Evolutionary conservation across 2,888 invertebrate genomes (phyloP).

Genomic region (Achlya flavicornis): DNA sequence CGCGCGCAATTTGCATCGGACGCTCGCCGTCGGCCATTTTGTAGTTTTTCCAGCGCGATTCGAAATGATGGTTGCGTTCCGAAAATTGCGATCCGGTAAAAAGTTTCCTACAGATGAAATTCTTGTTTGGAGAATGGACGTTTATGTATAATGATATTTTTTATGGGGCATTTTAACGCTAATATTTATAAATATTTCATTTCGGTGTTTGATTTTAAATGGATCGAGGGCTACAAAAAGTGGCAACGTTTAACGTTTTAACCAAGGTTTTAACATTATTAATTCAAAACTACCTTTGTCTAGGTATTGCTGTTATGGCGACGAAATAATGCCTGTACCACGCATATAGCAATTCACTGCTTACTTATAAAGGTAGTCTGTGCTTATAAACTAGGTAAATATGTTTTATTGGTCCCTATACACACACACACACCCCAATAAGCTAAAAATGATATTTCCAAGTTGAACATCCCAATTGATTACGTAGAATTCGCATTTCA

Average conservation of each 20-base stretch:
- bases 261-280: too few relatives aligned
- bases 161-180: constrained; percentile 39
- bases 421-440: too few relatives aligned
- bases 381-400: too few relatives aligned
- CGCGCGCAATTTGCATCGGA: constrained; percentile 75
- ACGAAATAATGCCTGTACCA: too few relatives aligned
- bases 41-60: constrained; percentile 69
- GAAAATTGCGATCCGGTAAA: constrained; percentile 64
- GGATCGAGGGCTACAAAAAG: not conserved
- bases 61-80: constrained; percentile 68
- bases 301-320: not conserved
- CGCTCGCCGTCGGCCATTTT: constrained; percentile 65
- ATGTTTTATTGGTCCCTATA: too few relatives aligned
- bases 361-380: too few relatives aligned
- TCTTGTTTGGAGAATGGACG: constrained; percentile 67
- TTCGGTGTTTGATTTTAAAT: constrained; percentile 34
- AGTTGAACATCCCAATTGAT: too few relatives aligned
- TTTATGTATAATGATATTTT: constrained; percentile 67
- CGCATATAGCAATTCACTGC: too few relatives aligned
- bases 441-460: too few relatives aligned
- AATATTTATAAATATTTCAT: constrained; percentile 53
- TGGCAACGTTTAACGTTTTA: not conserved
- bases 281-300: not conserved
- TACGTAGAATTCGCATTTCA: too few relatives aligned
- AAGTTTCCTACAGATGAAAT: constrained; percentile 64